These are phyloP conservation scores for Anguilla megastoma DNA, from an alignment of 2,797 vertebrate species.

Conservation along the genomic window DNA sequence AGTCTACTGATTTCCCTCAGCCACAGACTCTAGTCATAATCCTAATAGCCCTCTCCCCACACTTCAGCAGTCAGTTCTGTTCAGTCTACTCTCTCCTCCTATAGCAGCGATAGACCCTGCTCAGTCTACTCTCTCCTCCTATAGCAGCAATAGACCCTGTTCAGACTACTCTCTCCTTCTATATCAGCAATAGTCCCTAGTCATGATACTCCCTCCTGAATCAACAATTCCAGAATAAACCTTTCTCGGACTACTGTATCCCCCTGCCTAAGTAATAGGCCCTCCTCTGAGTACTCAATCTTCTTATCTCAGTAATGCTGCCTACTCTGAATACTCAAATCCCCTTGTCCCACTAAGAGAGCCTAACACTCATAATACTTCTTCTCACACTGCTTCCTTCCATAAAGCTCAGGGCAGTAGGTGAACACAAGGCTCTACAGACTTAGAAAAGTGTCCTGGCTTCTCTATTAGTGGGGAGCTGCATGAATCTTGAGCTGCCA, in stretches of 20 bases:
- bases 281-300: neutral
- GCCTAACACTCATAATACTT: neutral
- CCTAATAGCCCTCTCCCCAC: neutral
- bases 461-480: neutral
- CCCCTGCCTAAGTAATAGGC: neutral
- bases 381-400: neutral
- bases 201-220: neutral
- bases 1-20: conserved; percentile 1
- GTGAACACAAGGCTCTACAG: neutral
- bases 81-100: neutral
- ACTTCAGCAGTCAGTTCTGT: neutral
- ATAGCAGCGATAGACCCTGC: neutral
- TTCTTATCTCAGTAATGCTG: neutral
- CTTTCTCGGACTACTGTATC: neutral
- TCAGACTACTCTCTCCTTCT: neutral
- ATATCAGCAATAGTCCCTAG: neutral
- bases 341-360: neutral
- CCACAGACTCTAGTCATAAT: neutral
- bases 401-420: neutral
- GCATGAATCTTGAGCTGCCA: neutral
- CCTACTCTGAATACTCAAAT: neutral
- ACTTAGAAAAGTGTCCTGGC: neutral
- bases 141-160: neutral
- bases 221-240: neutral
- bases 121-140: neutral